Percentiles rank a stretch among this genome's conserved stretches.
phyloP scores from a whole-genome alignment of 2,888 invertebrate species.

The Sphaerophoria taeniata region DNA sequence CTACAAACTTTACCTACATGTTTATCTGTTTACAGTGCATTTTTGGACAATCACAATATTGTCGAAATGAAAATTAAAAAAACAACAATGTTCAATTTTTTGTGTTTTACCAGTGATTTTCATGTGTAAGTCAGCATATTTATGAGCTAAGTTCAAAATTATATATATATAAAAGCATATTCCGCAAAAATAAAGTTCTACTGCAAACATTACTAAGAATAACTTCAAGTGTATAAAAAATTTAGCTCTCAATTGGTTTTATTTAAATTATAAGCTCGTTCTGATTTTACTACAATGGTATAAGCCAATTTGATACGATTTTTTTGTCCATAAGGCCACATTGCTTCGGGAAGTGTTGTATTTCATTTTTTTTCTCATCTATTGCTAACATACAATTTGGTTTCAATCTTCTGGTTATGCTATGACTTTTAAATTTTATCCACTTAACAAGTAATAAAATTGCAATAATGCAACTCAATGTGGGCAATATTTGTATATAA shows the following conservation, averaged over 20 bases:
- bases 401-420: slow-evolving; percentile 72
- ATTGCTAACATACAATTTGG: slow-evolving; percentile 48
- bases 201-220: slow-evolving; percentile 69
- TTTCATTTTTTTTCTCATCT: slow-evolving; percentile 6
- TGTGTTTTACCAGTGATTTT: not conserved
- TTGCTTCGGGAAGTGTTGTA: slow-evolving; percentile 56
- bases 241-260: slow-evolving; percentile 39
- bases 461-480: slow-evolving; percentile 48
- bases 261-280: not conserved
- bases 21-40: too few relatives aligned
- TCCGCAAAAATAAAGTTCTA: slow-evolving; percentile 55
- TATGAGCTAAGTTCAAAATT: slow-evolving; percentile 39
- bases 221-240: slow-evolving; percentile 49
- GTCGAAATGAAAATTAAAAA: too few relatives aligned
- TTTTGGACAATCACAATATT: too few relatives aligned
- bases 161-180: slow-evolving; percentile 57
- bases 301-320: slow-evolving; percentile 14
- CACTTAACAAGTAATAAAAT: slow-evolving; percentile 47
- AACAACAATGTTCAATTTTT: too few relatives aligned
- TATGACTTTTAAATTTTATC: slow-evolving; percentile 62
- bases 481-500: slow-evolving; percentile 40
- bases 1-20: too few relatives aligned
- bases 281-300: slow-evolving; percentile 28
- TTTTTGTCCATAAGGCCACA: slow-evolving; percentile 45
- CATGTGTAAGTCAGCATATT: slow-evolving; percentile 26